A percentile compares a stretch with the other conserved stretches of the same genome.
Evolutionary conservation across 2,797 vertebrate genomes (phyloP).

Genomic region (Xiphorhynchus erythropygius): DNA sequence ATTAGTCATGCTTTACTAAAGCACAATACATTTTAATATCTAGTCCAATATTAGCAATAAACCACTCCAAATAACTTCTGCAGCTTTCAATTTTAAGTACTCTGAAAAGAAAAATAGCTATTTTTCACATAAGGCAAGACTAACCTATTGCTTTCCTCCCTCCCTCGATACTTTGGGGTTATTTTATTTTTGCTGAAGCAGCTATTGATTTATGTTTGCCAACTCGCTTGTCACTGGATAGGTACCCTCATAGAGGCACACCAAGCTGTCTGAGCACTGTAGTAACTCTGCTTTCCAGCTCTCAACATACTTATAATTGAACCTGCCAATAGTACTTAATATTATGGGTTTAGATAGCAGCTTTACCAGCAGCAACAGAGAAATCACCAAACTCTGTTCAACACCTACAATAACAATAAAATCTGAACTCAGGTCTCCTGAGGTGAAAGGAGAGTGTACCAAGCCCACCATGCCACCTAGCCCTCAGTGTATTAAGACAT

Average conservation of each 20-base stretch:
- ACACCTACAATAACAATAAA: neutral
- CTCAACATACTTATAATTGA: neutral
- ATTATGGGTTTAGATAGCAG: neutral
- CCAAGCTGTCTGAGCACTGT: neutral
- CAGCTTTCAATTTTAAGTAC: neutral
- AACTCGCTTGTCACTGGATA: neutral
- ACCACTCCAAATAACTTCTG: neutral
- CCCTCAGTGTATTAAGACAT: constrained; percentile 69
- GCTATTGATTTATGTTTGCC: neutral
- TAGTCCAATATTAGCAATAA: neutral
- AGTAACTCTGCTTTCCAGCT: neutral
- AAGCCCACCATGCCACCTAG: constrained; percentile 48
- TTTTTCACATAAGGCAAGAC: neutral
- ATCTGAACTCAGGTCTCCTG: constrained; percentile 42
- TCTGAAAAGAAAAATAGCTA: neutral
- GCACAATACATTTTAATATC: neutral
- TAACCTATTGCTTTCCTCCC: neutral
- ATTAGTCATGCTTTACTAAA: neutral
- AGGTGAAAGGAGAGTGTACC: constrained; percentile 50
- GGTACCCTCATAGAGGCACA: neutral
- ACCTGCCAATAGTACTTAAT: neutral
- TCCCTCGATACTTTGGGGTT: neutral
- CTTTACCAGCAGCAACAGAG: neutral
- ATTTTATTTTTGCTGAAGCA: constrained; percentile 18
- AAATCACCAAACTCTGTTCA: neutral